phyloP scores from a whole-genome alignment of 2,113 vertebrate species.

The Bos indicus region DNA sequence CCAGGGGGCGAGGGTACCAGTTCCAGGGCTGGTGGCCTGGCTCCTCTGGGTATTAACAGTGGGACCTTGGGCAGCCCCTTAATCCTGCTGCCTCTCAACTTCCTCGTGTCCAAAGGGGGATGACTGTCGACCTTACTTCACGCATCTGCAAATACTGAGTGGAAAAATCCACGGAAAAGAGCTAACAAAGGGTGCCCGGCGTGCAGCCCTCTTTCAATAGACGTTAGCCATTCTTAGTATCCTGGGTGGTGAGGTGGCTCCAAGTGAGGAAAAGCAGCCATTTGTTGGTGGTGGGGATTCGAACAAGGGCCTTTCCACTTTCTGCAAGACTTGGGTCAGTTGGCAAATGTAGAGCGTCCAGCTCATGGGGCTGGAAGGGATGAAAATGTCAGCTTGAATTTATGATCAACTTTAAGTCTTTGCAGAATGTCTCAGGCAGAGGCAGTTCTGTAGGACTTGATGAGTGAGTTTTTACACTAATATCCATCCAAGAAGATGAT shows the following conservation, averaged over 20 bases:
- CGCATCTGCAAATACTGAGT: not conserved
- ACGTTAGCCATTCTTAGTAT: not conserved
- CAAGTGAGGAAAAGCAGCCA: not conserved
- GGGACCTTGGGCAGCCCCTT: not conserved
- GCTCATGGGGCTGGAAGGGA: not conserved
- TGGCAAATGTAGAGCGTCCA: not conserved
- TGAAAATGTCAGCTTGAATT: not conserved
- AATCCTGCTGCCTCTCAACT: not conserved
- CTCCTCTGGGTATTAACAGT: not conserved
- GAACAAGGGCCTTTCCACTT: not conserved
- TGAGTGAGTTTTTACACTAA: not conserved
- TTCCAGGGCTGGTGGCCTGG: not conserved
- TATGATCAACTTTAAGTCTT: not conserved
- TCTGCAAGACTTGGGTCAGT: not conserved
- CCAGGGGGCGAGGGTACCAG: not conserved
- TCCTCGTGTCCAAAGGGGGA: not conserved
- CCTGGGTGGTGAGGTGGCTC: not conserved
- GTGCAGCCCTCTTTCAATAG: not conserved
- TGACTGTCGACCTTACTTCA: not conserved
- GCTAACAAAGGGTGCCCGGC: rapidly evolving
- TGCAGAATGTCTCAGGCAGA: not conserved
- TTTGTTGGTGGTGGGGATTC: not conserved
- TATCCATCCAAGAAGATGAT: constrained; percentile 21
- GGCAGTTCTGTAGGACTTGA: not conserved
- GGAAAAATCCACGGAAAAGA: not conserved